phyloP scores from a whole-genome alignment of 2,113 vertebrate genomes.

The Haliaeetus leucogaster region DNA sequence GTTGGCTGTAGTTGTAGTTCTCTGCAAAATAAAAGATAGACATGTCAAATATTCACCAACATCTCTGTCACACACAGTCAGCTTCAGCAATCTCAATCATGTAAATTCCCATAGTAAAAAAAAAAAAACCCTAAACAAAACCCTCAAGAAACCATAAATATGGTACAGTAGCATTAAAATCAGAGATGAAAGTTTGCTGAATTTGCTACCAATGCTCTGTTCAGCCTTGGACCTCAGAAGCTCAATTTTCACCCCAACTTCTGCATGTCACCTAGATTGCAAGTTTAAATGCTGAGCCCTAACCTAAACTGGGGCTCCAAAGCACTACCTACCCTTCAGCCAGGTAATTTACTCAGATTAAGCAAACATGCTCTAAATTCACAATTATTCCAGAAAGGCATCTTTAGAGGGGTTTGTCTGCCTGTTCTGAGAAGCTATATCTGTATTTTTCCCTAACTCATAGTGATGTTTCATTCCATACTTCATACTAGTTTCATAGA shows the following conservation, averaged over 20 bases:
- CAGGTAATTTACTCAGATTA: not conserved
- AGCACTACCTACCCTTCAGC: not conserved
- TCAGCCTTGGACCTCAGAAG: not conserved
- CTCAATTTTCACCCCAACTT: not conserved
- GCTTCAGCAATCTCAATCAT: not conserved
- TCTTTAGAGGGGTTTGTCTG: not conserved
- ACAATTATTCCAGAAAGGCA: not conserved
- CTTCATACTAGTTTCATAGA: not conserved
- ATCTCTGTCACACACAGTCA: not conserved
- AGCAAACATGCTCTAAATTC: not conserved
- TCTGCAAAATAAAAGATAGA: conserved; percentile 74
- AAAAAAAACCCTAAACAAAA: not conserved
- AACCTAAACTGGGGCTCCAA: not conserved
- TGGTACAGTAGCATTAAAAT: not conserved
- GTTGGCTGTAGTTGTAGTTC: conserved; percentile 59
- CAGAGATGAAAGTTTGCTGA: not conserved
- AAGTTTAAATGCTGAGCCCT: not conserved
- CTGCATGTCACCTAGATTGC: not conserved
- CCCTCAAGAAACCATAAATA: not conserved
- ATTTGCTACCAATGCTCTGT: not conserved
- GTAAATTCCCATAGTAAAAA: not conserved
- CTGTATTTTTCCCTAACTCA: not conserved
- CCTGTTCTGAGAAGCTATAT: not conserved
- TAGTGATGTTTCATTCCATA: not conserved
- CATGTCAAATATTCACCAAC: not conserved